Evolutionary conservation across 2,797 vertebrate species (phyloP), one percentile per base, ranked within the genome.

Genomic region (Esox lucius): DNA sequence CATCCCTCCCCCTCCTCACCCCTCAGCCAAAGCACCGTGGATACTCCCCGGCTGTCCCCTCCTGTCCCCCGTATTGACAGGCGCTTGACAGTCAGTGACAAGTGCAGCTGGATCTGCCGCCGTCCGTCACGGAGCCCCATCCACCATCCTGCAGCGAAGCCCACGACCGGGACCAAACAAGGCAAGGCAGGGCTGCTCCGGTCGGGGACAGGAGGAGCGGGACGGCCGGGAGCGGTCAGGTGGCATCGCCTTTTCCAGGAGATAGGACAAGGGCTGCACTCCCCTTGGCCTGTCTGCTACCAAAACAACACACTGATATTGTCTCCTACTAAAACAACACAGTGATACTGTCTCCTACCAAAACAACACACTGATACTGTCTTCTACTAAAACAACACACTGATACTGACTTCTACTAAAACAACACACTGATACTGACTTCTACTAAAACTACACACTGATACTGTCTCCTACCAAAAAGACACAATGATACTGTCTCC

Each of bases 21-120:
- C 86, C 83, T 72, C 77, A 80, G 72, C 75, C 68, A 74, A 33
- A 35, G 78, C 74, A 80, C 80, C 35, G n/a, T 81, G 78, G 84
- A 80, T 83, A 79, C 87, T 81, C 72, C 59, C 85, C 87, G 85
- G 88, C 90, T 90, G 90, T 91, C 89, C 89, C 83, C 83, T 83
- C 86, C 89, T 74, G 78, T 86, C 87, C 77, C 73, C 53, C 62
- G 75, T 84, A 90, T 81, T 87, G 92, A 92, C 91, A 92, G 90
- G 84, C 88, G 80, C 79, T 88, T 94, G 94, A 94, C 91, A 91
- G 91, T 88, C 91, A 91, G 91, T 91, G 92, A 94, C 94, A 94
- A 94, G 93, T 94, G 94, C 91, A 93, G 91, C 91, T 91, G 91
- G 92, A 94, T 94, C 93, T 94, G 94, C 92, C 92, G 90, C 93